Percentiles rank a stretch among this genome's conserved stretches.
phyloP scores from a whole-genome alignment of 2,888 invertebrate genomes.

The Metalampra italica region DNA sequence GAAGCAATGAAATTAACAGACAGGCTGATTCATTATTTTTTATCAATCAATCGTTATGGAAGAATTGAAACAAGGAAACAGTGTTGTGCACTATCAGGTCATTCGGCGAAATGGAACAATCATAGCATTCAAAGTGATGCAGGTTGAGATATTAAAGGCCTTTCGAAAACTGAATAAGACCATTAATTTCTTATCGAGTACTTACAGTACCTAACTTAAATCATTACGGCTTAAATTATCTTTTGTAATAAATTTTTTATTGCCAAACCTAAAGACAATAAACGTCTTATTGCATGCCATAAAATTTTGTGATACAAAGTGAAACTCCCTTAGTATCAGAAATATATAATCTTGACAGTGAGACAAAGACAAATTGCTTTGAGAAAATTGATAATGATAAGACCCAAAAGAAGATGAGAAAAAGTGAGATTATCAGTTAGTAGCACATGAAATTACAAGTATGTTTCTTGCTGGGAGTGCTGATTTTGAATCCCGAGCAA shows the following conservation, averaged over 20 bases:
- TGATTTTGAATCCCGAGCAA: too few species aligned
- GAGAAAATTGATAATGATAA: neutral
- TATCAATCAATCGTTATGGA: conserved; percentile 8
- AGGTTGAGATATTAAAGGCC: neutral
- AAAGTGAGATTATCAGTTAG: too few species aligned
- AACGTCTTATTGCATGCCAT: neutral
- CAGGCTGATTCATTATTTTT: conserved; percentile 12
- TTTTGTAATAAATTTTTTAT: too few species aligned
- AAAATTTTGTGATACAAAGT: neutral
- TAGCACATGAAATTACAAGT: too few species aligned
- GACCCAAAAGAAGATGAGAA: neutral
- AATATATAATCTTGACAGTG: neutral
- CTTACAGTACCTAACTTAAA: neutral
- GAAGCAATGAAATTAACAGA: conserved; percentile 2
- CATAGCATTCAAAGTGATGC: neutral
- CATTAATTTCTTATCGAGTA: neutral
- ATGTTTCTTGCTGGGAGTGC: too few species aligned
- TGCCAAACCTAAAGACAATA: too few species aligned
- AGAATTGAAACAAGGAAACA: conserved; percentile 8
- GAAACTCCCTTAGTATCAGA: neutral
- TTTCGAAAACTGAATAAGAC: neutral
- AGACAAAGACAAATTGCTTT: neutral
- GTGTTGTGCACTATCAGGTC: conserved; percentile 1
- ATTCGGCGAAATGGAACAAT: conserved; percentile 8
- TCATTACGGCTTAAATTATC: too few species aligned